Evolutionary conservation across 1,140 invertebrate species (phyloP), one percentile per base, ranked within the genome.

Genomic region (Macrobrachium nipponense): DNA sequence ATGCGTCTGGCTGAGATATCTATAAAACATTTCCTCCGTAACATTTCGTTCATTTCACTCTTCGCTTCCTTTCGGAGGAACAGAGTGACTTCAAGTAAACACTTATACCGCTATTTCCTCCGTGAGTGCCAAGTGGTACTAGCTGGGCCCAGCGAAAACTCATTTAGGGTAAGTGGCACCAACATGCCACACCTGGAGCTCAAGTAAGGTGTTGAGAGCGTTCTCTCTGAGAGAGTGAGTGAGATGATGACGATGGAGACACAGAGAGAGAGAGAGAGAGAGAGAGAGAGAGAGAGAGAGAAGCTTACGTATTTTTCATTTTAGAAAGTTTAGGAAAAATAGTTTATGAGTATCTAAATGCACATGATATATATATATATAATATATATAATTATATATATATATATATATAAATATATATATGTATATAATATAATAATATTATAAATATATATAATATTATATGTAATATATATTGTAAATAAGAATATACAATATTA

Each of bases 381-480:
- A 20, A 68, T 68, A 68, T 68, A 68, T 68, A 68, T 68, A 68
- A 7, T 7, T 68, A 68, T 68, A 68, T 68, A 68, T 68, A 68
- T 68, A 68, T 68, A 72, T 72, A 72, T 72, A 72, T 72, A 72
- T 72, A 68, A 36, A 72, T 72, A 72, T 72, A 72, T 72, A 72
- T 72, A 72, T 72, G 36, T 72, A 72, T 72, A 72, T 72, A 72
- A n/a, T 72, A 72, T 72, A 72, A n/a, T n/a, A n/a, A n/a, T n/a
- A n/a, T n/a, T 72, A 36, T 72, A 27, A 2, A 11, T 17, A 72
- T 72, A 72, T 72, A 36, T 27, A 36, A 72, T 72, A 20, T 72
- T 4, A 5, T 72, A 5, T 72, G 68, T 72, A 8, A 8, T 72
- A 8, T 72, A 36, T 8, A 36, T n/a, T n/a, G n/a, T n/a, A n/a